These are phyloP conservation scores for Brachionus paranguensis DNA, from an alignment of 1,140 invertebrate species.

Conservation along the genomic window DNA sequence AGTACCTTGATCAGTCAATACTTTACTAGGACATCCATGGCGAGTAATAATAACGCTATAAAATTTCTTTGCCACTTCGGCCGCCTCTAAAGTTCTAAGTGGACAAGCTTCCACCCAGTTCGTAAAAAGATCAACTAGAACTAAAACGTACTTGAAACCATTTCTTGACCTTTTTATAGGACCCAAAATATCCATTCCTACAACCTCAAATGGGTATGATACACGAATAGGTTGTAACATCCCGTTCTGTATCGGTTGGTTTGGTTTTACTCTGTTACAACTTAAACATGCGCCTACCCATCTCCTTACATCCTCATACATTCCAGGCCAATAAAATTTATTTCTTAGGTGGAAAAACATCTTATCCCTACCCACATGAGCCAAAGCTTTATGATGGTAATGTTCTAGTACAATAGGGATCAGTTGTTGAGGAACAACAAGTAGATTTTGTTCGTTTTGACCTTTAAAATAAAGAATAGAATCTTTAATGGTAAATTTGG, in stretches of 20 bases:
- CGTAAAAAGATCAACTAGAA: slow-evolving; percentile 51
- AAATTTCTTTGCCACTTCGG: slow-evolving; percentile 45
- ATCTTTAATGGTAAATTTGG: neutral
- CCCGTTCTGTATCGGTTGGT: neutral
- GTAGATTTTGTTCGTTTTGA: neutral
- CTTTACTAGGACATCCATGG: too few relatives aligned
- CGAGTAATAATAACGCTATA: too few relatives aligned
- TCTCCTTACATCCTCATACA: neutral
- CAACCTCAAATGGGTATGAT: neutral
- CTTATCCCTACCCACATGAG: slow-evolving; percentile 14
- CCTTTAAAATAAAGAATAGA: neutral
- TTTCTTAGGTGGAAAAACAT: neutral
- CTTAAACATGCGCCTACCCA: neutral
- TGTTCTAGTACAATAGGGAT: neutral
- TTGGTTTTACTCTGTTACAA: slow-evolving; percentile 26
- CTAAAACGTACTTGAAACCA: slow-evolving; percentile 48
- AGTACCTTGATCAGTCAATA: too few relatives aligned
- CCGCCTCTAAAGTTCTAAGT: slow-evolving; percentile 50
- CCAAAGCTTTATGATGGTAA: neutral
- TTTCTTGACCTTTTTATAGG: slow-evolving; percentile 41
- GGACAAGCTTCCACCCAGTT: slow-evolving; percentile 52
- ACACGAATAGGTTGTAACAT: slow-evolving; percentile 8
- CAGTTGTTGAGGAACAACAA: neutral
- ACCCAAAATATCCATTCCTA: slow-evolving; percentile 43
- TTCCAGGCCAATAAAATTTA: slow-evolving; percentile 26